Evolutionary conservation across 2,888 invertebrate genomes (phyloP), one percentile per base, ranked within the genome.

Genomic region (Agelastica alni): DNA sequence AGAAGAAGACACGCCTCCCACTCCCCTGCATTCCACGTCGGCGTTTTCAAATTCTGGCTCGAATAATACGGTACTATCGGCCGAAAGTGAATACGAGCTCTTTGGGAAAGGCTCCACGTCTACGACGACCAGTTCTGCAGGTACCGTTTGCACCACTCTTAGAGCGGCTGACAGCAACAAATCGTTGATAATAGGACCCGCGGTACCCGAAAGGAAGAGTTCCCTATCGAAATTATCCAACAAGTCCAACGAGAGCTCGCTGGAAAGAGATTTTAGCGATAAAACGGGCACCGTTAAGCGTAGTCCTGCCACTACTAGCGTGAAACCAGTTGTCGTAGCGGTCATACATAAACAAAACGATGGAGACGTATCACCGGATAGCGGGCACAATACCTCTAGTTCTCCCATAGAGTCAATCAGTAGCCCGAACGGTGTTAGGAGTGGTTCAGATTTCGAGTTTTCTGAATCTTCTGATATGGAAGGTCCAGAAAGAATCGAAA

Each of bases 91-190:
- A 74, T 93, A 93, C 70, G 93, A 93, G 77, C 78, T 93, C 28
- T 94, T 92, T 72, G 93, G 93, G n/a, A 87, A 90, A 77, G 93
- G 93, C 2, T 92, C 91, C 1, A 93, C 93, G 0, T 92, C 91
- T 45, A 93, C 93, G 1, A 93, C 93, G 0, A 91, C 93, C 0
- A 93, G 93, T 71, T 93, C 93, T 0, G 92, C 92, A 36, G 93
- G 93, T 46, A 93, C 93, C 0, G 92, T 93, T 13, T 93, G 92
- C 70, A 93, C 92, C 0, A 89, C 92, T 1, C 74, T 92, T 49
- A 80, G 88, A 79, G 88, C 88, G 6, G 83, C 85, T 30, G 83
- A 82, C 51, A 86, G 86, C 66, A 84, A 83, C 65, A 78, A 82
- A 61, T 85, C 85, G 26, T 74, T 85, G 53, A 78, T 82, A 2